Evolutionary conservation across 2,797 vertebrate species (phyloP).

Genomic region (Notoglanidium macrostoma): DNA sequence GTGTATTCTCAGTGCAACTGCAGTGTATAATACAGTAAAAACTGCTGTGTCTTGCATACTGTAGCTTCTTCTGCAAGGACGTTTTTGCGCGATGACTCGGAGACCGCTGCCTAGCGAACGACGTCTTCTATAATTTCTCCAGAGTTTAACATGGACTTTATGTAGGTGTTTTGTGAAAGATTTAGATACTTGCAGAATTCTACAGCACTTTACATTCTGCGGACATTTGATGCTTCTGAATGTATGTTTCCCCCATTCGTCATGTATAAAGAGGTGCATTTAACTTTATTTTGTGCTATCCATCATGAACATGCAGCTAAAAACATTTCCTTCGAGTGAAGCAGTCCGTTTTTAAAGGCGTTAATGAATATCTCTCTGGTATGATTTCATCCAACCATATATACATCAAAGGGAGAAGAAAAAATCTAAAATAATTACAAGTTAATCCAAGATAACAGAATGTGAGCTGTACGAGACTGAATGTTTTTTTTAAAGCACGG

Average conservation of each 20-base stretch:
- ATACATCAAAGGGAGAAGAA: not conserved
- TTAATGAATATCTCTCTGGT: not conserved
- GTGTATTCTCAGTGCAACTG: conserved; percentile 17
- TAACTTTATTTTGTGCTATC: not conserved
- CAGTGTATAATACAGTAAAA: not conserved
- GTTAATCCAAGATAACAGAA: not conserved
- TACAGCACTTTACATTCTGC: too few species aligned
- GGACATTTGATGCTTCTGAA: not conserved
- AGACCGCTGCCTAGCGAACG: not conserved
- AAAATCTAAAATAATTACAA: not conserved
- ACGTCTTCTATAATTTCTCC: not conserved
- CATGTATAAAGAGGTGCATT: not conserved
- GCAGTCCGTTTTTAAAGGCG: too few species aligned
- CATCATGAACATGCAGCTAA: not conserved
- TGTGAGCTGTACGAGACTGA: not conserved
- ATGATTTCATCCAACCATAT: not conserved
- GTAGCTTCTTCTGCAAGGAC: not conserved
- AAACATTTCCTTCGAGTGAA: not conserved
- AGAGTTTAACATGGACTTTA: not conserved
- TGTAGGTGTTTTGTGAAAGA: not conserved
- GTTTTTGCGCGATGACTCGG: not conserved
- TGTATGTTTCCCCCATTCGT: not conserved
- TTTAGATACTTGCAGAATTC: not conserved
- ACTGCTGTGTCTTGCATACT: not conserved
- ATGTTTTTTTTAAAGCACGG: not conserved